Conservation (phyloP, 2,797 vertebrate genomes). For the Trachops cirrhosus region DNA sequence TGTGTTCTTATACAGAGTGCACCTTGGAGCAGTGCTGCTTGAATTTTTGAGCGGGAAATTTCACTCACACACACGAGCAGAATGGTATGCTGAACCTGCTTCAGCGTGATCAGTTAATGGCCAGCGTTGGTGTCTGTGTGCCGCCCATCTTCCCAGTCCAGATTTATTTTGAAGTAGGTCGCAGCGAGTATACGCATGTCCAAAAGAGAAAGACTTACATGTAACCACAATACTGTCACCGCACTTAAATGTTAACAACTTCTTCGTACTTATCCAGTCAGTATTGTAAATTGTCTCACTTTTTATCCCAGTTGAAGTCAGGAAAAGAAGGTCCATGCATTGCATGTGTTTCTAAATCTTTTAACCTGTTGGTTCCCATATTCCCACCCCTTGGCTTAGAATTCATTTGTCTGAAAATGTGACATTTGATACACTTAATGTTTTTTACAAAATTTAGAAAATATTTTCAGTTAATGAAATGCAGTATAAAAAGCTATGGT, state of each 20-base stretch:
- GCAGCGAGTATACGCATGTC: neutral
- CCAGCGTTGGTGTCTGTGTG: neutral
- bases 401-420: conserved; percentile 23
- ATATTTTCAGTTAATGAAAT: conserved; percentile 23
- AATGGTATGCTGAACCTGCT: neutral
- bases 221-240: neutral
- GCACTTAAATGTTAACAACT: neutral
- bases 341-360: neutral
- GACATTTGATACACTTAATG: neutral
- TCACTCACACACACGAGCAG: neutral
- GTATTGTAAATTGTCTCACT: neutral
- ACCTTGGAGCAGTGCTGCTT: neutral
- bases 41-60: neutral
- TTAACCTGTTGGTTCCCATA: neutral
- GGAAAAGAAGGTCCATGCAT: neutral
- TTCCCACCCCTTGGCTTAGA: neutral
- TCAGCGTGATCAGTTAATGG: neutral
- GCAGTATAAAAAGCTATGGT: neutral
- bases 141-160: neutral
- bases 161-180: conserved; percentile 26
- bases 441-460: neutral
- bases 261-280: neutral
- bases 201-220: neutral
- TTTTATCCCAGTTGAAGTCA: neutral
- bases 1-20: neutral